These are phyloP conservation scores for Dinoponera quadriceps DNA, from an alignment of 1,140 invertebrate species.

Conservation along the genomic window DNA sequence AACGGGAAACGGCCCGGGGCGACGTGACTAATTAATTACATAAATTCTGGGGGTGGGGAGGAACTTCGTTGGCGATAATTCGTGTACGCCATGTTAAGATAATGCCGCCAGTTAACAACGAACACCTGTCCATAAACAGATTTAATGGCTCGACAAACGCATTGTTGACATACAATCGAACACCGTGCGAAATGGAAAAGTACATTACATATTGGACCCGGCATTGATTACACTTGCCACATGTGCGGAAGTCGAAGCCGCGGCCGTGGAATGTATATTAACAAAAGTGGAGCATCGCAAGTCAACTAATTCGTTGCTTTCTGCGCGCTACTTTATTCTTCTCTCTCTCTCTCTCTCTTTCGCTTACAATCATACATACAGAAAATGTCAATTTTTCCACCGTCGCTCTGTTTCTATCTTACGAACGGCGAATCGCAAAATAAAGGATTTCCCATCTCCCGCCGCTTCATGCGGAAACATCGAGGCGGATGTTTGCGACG, in stretches of 20 bases:
- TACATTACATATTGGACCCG: constrained; percentile 41
- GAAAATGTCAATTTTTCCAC: no score
- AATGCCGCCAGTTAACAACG: constrained; percentile 65
- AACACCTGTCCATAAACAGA: constrained; percentile 25
- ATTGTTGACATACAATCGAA: constrained; percentile 61
- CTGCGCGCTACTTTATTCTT: no score
- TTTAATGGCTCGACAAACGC: constrained; percentile 63
- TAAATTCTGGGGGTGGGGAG: constrained; percentile 30
- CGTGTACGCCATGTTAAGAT: constrained; percentile 41
- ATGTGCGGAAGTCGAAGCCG: not conserved
- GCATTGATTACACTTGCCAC: constrained; percentile 47
- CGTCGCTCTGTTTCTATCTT: no score
- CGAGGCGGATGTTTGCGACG: no score
- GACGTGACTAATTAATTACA: constrained; percentile 41
- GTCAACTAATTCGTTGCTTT: constrained; percentile 31
- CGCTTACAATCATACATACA: no score
- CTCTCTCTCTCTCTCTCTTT: no score
- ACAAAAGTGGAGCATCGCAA: constrained; percentile 19
- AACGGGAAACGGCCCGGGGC: not conserved
- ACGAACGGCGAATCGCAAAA: no score
- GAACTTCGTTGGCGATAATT: constrained; percentile 66
- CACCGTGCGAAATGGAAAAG: constrained; percentile 18
- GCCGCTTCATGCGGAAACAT: no score
- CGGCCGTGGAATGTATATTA: not conserved
- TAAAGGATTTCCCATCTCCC: no score